These are phyloP conservation scores for Caenorhabditis brenneri DNA, from an alignment of 1,140 invertebrate genomes.

Conservation along the genomic window DNA sequence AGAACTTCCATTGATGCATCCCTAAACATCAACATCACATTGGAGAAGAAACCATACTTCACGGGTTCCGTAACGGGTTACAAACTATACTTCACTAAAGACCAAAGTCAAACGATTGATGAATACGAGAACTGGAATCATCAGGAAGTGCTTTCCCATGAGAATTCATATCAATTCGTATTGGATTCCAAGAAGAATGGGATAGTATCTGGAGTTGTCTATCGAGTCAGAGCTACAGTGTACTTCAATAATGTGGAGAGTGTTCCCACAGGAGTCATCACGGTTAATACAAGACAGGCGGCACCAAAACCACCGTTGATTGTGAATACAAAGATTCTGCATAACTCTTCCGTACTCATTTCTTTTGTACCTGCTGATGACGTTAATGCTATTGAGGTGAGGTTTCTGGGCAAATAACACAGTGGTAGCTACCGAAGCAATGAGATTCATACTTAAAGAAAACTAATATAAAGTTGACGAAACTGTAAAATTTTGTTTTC, in stretches of 20 bases:
- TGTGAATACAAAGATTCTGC: not conserved
- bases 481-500: not conserved
- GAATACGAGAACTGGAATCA: slow-evolving; percentile 9
- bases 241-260: slow-evolving; percentile 39
- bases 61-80: not conserved
- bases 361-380: slow-evolving; percentile 30
- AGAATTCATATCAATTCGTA: not conserved
- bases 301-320: slow-evolving; percentile 24
- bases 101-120: not conserved
- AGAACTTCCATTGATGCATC: not conserved
- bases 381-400: slow-evolving; percentile 7
- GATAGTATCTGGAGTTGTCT: not conserved
- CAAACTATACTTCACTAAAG: slow-evolving; percentile 31
- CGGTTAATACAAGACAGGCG: not conserved
- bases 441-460: too few relatives aligned
- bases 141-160: not conserved
- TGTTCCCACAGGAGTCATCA: not conserved
- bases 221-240: not conserved
- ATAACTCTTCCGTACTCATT: not conserved
- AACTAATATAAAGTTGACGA: too few relatives aligned
- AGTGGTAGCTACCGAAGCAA: too few relatives aligned
- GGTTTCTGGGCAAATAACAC: too few relatives aligned
- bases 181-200: not conserved
- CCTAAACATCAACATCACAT: not conserved
- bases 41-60: slow-evolving; percentile 24